phyloP scores from a whole-genome alignment of 2,888 invertebrate genomes.

The Drosophila villosipedis region DNA sequence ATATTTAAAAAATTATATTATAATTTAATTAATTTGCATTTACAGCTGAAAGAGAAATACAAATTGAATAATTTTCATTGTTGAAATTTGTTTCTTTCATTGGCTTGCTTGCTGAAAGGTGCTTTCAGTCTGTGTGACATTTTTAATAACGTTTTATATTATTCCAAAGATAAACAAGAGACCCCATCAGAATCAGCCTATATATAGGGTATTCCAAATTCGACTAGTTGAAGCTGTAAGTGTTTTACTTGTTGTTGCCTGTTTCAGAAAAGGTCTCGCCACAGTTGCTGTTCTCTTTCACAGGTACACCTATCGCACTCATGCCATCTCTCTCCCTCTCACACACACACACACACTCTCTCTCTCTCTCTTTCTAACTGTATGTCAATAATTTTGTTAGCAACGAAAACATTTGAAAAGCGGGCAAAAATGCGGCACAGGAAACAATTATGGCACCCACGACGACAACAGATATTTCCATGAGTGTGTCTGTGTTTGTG shows the following conservation, averaged over 20 bases:
- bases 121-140: neutral
- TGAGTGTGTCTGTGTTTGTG: conserved; percentile 11
- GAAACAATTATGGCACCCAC: conserved; percentile 66
- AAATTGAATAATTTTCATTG: neutral
- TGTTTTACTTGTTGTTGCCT: neutral
- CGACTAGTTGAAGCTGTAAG: neutral
- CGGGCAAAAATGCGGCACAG: conserved; percentile 45
- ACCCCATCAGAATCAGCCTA: too few species aligned
- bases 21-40: neutral
- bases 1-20: neutral
- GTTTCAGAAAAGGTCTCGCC: neutral
- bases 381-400: conserved; percentile 70
- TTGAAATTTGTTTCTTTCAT: too few species aligned
- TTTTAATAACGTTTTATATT: too few species aligned
- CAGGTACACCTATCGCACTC: neutral
- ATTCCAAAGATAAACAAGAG: too few species aligned
- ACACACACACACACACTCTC: neutral
- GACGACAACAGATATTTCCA: conserved; percentile 30
- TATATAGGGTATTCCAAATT: neutral
- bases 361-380: neutral
- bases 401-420: conserved; percentile 42
- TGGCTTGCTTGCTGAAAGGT: neutral
- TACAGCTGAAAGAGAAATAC: neutral
- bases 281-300: neutral
- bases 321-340: neutral